Evolutionary conservation across 1,140 invertebrate species (phyloP).

Genomic region (Phenacoccus solenopsis): DNA sequence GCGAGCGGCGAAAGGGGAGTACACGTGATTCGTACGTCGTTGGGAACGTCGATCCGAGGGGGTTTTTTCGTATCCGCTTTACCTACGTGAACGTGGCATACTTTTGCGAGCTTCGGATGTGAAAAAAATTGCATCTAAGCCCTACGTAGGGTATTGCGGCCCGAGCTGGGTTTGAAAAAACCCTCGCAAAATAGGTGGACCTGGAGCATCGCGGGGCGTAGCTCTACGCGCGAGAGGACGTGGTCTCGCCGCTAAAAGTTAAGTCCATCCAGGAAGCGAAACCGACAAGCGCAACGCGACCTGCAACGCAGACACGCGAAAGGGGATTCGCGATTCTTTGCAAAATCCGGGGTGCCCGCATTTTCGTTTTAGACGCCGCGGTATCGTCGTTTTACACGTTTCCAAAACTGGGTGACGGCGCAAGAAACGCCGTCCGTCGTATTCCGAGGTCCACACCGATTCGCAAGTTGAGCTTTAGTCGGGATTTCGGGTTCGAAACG

Average conservation of each 20-base stretch:
- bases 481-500: not conserved
- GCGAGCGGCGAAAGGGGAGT: too few relatives aligned
- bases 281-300: slow-evolving; percentile 8
- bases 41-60: too few relatives aligned
- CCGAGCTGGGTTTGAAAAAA: too few relatives aligned
- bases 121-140: too few relatives aligned
- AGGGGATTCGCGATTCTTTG: not conserved
- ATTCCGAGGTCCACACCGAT: not conserved
- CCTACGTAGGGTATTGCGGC: too few relatives aligned
- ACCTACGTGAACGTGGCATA: too few relatives aligned
- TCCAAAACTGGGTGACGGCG: slow-evolving; percentile 3
- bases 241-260: not conserved
- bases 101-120: too few relatives aligned
- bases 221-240: not conserved
- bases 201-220: not conserved
- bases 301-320: slow-evolving; percentile 6
- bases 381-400: not conserved
- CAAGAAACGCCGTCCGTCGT: not conserved
- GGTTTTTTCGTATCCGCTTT: too few relatives aligned
- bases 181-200: not conserved
- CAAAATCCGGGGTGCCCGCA: not conserved
- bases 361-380: not conserved
- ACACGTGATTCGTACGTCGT: too few relatives aligned
- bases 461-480: slow-evolving; percentile 14
- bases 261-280: not conserved